Percentiles rank a stretch among this genome's conserved stretches.
phyloP scores from a whole-genome alignment of 2,888 invertebrate species.

The Pristionchus japonicus region DNA sequence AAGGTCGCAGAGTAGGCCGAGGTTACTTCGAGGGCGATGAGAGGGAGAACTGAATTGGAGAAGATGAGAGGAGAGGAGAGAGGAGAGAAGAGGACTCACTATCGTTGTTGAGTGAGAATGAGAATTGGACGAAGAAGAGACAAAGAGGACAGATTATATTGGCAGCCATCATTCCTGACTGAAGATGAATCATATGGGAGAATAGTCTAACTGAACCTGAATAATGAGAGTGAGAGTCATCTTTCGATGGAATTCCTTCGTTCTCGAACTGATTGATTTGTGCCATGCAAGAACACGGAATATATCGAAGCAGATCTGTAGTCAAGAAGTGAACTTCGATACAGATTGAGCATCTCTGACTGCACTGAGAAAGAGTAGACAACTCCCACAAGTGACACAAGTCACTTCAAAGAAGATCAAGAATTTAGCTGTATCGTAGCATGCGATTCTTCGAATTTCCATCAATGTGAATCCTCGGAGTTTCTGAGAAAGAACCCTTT shows the following conservation, averaged over 20 bases:
- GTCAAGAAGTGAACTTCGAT: not conserved
- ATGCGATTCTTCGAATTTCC: not conserved
- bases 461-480: not conserved
- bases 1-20: not conserved
- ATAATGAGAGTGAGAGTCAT: not conserved
- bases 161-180: constrained; percentile 1
- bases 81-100: not conserved
- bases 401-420: not conserved
- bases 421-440: not conserved
- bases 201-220: not conserved
- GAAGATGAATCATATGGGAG: not conserved
- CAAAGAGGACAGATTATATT: not conserved
- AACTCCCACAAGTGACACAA: not conserved
- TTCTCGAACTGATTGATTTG: not conserved
- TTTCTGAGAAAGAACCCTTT: not conserved
- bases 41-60: not conserved
- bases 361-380: not conserved
- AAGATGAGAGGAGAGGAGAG: too few species aligned
- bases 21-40: not conserved
- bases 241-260: not conserved
- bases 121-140: not conserved
- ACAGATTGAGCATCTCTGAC: not conserved
- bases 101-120: not conserved
- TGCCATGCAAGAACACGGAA: not conserved
- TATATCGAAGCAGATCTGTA: not conserved